Evolutionary conservation across 2,888 invertebrate species (phyloP).

Genomic region (Thecocarcelia acutangulata): DNA sequence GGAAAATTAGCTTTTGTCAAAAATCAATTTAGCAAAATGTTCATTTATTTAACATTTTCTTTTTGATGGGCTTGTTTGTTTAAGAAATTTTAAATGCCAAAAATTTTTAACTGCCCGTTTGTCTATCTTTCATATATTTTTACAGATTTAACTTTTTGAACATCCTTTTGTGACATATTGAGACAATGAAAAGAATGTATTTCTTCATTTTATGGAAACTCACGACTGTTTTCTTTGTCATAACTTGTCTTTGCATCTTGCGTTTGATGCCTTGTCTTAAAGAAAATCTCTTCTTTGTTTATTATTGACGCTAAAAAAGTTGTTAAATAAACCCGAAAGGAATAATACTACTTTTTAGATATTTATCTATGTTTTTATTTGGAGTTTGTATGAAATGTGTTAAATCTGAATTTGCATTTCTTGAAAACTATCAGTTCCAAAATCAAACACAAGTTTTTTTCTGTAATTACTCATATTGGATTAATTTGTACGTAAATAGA

Average conservation of each 20-base stretch:
- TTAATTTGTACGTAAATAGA: too few relatives aligned
- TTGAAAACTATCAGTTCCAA: too few relatives aligned
- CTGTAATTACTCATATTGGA: too few relatives aligned
- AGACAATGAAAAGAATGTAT: slow-evolving; percentile 20
- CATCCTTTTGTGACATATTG: slow-evolving; percentile 56
- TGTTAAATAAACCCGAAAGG: too few relatives aligned
- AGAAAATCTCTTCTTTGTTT: slow-evolving; percentile 9
- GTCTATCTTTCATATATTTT: slow-evolving; percentile 36
- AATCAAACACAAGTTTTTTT: too few relatives aligned
- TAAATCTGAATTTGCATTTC: too few relatives aligned
- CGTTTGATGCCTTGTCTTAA: not conserved
- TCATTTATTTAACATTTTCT: slow-evolving; percentile 37
- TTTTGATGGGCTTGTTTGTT: slow-evolving; percentile 34
- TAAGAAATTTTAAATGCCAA: slow-evolving; percentile 28
- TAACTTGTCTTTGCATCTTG: slow-evolving; percentile 9
- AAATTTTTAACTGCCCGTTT: slow-evolving; percentile 26
- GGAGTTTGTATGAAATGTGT: too few relatives aligned
- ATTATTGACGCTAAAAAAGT: not conserved
- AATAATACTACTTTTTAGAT: too few relatives aligned
- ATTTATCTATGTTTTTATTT: too few relatives aligned
- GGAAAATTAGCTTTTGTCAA: slow-evolving; percentile 56
- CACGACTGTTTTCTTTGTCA: slow-evolving; percentile 43
- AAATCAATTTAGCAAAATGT: slow-evolving; percentile 58
- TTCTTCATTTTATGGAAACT: slow-evolving; percentile 21
- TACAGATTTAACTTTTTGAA: not conserved